Percentiles rank a stretch among this genome's conserved stretches.
phyloP scores from a whole-genome alignment of 1,140 invertebrate species.

The Drosophila athabasca region DNA sequence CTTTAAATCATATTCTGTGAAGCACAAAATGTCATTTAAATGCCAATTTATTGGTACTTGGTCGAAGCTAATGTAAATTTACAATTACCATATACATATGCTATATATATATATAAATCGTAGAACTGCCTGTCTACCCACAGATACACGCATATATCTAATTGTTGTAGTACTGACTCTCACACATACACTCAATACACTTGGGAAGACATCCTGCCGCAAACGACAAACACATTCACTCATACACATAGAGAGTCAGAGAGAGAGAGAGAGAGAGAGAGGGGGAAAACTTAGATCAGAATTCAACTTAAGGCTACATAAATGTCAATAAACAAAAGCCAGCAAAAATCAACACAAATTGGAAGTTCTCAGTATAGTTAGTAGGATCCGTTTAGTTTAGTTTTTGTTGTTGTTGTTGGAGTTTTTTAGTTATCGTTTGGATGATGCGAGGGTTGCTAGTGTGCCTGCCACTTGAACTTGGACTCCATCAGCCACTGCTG shows the following conservation, averaged over 20 bases:
- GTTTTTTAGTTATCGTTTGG: background rate
- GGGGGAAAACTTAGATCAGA: conserved; percentile 15
- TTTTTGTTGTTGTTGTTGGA: conserved; percentile 16
- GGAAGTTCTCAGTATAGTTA: conserved; percentile 76
- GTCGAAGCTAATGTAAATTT: conserved; percentile 69
- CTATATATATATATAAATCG: conserved; percentile 33
- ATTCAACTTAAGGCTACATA: conserved; percentile 34
- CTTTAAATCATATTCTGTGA: conserved; percentile 54
- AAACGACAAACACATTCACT: conserved; percentile 35
- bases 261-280: conserved; percentile 14
- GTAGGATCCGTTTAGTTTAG: conserved; percentile 55
- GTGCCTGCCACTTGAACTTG: conserved; percentile 97
- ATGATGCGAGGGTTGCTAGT: conserved; percentile 59
- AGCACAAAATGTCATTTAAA: conserved; percentile 78
- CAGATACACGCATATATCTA: conserved; percentile 35
- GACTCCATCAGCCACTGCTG: conserved; percentile 98
- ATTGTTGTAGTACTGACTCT: conserved; percentile 37
- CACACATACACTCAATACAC: conserved; percentile 29
- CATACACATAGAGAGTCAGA: conserved; percentile 20
- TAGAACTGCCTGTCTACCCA: conserved; percentile 32
- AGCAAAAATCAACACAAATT: conserved; percentile 60
- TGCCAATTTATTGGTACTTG: conserved; percentile 81
- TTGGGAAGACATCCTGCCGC: conserved; percentile 51
- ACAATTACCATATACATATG: conserved; percentile 53
- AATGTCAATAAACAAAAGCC: conserved; percentile 42